These are phyloP conservation scores for Penaeus vannamei DNA, from an alignment of 1,140 invertebrate genomes.

Conservation along the genomic window DNA sequence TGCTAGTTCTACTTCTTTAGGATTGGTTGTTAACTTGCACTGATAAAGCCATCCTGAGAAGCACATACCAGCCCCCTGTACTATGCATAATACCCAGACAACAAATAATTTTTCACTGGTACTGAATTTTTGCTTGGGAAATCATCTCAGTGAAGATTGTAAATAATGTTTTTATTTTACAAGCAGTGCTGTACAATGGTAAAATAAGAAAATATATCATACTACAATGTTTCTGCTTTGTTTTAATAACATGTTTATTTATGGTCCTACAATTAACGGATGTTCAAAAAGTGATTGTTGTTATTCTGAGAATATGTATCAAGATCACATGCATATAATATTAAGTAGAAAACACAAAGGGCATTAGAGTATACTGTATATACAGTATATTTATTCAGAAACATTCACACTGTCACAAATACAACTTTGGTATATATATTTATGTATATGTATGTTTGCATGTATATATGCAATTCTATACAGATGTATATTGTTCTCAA, in stretches of 20 bases:
- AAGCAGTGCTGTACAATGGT: conserved; percentile 46
- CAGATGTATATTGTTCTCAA: too few relatives aligned
- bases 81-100: conserved; percentile 18
- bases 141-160: conserved; percentile 10
- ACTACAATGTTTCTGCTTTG: not conserved
- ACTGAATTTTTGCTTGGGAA: conserved; percentile 23
- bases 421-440: not conserved
- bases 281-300: not conserved
- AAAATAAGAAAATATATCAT: conserved; percentile 37
- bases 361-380: too few relatives aligned
- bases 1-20: conserved; percentile 21
- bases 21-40: not conserved
- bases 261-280: not conserved
- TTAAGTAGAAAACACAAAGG: too few relatives aligned
- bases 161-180: conserved; percentile 50
- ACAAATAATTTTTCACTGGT: conserved; percentile 19
- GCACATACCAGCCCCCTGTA: conserved; percentile 17
- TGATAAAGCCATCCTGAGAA: conserved; percentile 12
- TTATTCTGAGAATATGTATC: too few relatives aligned
- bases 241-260: not conserved
- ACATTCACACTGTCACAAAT: too few relatives aligned
- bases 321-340: too few relatives aligned
- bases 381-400: too few relatives aligned
- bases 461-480: not conserved
- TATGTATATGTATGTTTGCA: conserved; percentile 3